Base-by-base conservation (phyloP, 2,888 invertebrate species). In the Pachymerium ferrugineum region DNA sequence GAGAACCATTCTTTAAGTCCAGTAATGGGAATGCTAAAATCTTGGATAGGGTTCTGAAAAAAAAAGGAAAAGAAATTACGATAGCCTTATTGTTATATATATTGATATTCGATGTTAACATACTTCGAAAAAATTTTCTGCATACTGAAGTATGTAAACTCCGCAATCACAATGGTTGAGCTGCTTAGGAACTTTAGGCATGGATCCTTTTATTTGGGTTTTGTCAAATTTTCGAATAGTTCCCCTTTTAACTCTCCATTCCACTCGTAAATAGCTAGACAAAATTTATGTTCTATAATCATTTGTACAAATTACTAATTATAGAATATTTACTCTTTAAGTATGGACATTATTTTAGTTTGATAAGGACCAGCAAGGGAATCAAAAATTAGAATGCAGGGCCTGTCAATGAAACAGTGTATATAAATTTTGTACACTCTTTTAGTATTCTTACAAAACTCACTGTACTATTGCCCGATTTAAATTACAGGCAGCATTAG, bases 141-240 rank as follows among this genome's bases (percentile, higher is more conserved):
- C 95, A 85, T 97, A 99, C 82, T 98, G 96, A 73, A 99, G 85
- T 75, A 98, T 86, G 83, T 92, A 99, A 14, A 98, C 85, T 0
- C 99, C 99, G 84, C 99, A 99, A 83, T 99, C 99, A 47, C 92
- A 93, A 81, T 91, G 95, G 85, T 99, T 99, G 77, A 90, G 92
- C 84, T 99, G 99, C 81, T 97, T 96, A n/a, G 98, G 98, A 77
- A 95, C 93, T 85, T 92, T 92, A 0, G 94, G 93, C 80, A 89
- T 89, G 77, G 89, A 89, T 4, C 95, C 96, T 80, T 91, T 91
- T 79, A 97, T 92, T 67, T 89, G 90, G 78, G 90, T 89, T 81
- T 91, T 93, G 77, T 89, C 90, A 81, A 92, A 95, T 70, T 87
- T 82, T 80, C 89, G 88, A 75, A 19, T 16, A 5, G 70, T 28